Percentiles rank a stretch among this genome's conserved stretches.
Evolutionary conservation across 2,888 invertebrate genomes (phyloP).

Genomic region (Drosophila fungiperda): DNA sequence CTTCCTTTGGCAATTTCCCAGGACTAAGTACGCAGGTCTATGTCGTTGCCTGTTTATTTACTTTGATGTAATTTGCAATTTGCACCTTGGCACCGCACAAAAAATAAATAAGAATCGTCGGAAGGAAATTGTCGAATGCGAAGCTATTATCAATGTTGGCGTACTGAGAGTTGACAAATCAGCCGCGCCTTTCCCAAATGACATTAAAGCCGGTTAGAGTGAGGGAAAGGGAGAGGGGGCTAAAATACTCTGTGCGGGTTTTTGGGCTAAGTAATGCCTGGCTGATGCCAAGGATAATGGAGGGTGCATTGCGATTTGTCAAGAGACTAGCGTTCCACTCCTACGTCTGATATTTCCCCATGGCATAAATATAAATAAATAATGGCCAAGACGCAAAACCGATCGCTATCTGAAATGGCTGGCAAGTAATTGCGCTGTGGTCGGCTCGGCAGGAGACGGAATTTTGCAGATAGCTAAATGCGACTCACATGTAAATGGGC

Average conservation of each 20-base stretch:
- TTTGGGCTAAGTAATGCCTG: conserved; percentile 51
- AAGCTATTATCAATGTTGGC: conserved; percentile 61
- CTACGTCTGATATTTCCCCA: conserved; percentile 62
- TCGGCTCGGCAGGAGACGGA: neutral
- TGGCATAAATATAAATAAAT: conserved; percentile 56
- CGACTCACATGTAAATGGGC: conserved; percentile 47
- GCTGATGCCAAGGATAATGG: conserved; percentile 50
- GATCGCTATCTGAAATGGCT: conserved; percentile 55
- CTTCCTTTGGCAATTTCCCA: conserved; percentile 57
- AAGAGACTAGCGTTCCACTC: conserved; percentile 38
- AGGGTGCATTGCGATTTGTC: conserved; percentile 61
- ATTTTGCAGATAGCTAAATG: neutral
- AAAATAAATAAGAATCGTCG: conserved; percentile 26
- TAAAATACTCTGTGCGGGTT: conserved; percentile 14
- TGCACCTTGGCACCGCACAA: conserved; percentile 66
- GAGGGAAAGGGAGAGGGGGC: neutral
- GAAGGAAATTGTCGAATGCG: conserved; percentile 72
- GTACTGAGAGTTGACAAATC: conserved; percentile 71
- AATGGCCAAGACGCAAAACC: conserved; percentile 38
- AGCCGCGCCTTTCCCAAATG: conserved; percentile 61
- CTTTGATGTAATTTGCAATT: conserved; percentile 80
- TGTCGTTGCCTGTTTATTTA: conserved; percentile 68
- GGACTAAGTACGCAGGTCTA: conserved; percentile 59
- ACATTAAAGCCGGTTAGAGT: conserved; percentile 48
- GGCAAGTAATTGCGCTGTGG: conserved; percentile 45